phyloP scores from a whole-genome alignment of 2,888 invertebrate genomes.

The Ischnura elegans region DNA sequence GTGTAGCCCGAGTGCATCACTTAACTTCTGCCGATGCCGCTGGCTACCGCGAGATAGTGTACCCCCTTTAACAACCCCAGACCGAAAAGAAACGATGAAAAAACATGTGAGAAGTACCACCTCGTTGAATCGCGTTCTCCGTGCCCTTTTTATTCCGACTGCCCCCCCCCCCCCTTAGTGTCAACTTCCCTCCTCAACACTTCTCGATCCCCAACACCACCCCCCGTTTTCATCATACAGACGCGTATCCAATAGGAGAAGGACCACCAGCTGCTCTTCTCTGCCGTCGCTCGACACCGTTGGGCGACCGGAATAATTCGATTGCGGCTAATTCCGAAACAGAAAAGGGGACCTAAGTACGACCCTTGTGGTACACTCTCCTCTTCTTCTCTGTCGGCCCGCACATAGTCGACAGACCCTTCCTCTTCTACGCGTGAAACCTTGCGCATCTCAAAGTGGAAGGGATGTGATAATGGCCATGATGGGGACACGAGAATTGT shows the following conservation, averaged over 20 bases:
- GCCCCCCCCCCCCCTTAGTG: not conserved
- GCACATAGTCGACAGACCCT: not conserved
- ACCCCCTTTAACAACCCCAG: no score
- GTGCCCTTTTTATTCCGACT: not conserved
- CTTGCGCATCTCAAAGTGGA: slow-evolving; percentile 4
- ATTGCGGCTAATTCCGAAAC: slow-evolving; percentile 54
- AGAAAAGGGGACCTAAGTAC: slow-evolving; percentile 46
- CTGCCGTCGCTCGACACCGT: slow-evolving; percentile 11
- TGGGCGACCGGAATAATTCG: slow-evolving; percentile 40
- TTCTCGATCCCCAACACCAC: not conserved
- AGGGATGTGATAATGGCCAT: slow-evolving; percentile 1
- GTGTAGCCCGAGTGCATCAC: no score
- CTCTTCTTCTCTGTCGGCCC: not conserved
- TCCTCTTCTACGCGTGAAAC: not conserved
- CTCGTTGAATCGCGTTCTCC: not conserved
- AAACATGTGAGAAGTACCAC: not conserved
- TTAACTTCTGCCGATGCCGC: no score
- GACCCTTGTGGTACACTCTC: slow-evolving; percentile 28
- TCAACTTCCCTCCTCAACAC: not conserved
- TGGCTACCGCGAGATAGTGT: no score
- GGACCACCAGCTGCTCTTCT: not conserved
- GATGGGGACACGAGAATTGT: not conserved
- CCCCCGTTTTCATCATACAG: not conserved
- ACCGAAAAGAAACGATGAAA: not conserved
- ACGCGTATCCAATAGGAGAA: slow-evolving; percentile 28